A percentile compares a stretch with the other conserved stretches of the same genome.
Evolutionary conservation across 1,140 invertebrate species (phyloP).

Genomic region (Halesus radiatus): DNA sequence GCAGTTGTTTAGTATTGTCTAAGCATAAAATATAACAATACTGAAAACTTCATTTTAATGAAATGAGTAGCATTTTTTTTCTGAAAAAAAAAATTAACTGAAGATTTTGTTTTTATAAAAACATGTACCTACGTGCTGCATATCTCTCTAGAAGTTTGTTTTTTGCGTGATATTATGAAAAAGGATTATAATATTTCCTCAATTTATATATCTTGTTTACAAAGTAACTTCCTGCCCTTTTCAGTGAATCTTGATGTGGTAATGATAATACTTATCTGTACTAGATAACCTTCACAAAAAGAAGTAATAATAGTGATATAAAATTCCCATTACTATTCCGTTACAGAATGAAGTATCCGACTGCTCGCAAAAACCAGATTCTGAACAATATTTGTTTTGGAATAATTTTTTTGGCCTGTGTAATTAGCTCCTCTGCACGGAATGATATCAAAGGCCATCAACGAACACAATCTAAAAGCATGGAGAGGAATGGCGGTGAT

Average conservation of each 20-base stretch:
- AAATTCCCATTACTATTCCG: not conserved
- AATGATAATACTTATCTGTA: slow-evolving; percentile 3
- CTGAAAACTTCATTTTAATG: too few relatives aligned
- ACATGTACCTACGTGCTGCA: too few relatives aligned
- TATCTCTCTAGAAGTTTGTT: not conserved
- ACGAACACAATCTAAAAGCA: slow-evolving; percentile 62
- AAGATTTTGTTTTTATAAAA: too few relatives aligned
- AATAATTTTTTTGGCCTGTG: slow-evolving; percentile 33
- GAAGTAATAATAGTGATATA: too few relatives aligned
- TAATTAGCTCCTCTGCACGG: slow-evolving; percentile 40
- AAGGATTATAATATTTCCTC: not conserved
- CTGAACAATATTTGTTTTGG: not conserved
- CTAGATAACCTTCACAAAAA: not conserved
- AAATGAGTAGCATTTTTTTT: too few relatives aligned
- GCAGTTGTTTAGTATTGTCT: too few relatives aligned
- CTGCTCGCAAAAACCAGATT: not conserved
- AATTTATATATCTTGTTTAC: not conserved
- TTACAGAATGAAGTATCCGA: not conserved
- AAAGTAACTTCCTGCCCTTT: too few relatives aligned
- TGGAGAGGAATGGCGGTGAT: slow-evolving; percentile 71
- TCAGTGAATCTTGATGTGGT: not conserved
- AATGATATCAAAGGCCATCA: slow-evolving; percentile 49
- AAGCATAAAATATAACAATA: too few relatives aligned
- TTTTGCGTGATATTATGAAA: not conserved
- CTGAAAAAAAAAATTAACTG: too few relatives aligned